Conservation (phyloP, 2,797 vertebrate genomes). For the Caiman crocodilus region DNA sequence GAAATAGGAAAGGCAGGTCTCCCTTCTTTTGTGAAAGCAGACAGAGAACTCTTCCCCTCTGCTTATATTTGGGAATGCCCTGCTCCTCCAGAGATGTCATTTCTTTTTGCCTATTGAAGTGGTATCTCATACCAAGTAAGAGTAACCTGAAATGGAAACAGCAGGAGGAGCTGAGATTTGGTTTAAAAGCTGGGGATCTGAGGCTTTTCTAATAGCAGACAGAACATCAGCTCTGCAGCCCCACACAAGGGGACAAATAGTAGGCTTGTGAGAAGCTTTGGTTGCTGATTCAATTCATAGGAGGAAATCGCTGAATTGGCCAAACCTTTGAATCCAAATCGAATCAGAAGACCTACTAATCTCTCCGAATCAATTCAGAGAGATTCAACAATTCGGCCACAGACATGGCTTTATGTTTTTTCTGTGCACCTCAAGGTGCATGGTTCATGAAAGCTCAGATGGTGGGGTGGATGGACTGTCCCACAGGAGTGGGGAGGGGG, state of each 20-base stretch:
- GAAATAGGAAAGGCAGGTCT: background rate
- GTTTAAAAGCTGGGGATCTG: too few species aligned
- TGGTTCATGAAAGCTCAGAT: too few species aligned
- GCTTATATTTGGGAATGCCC: background rate
- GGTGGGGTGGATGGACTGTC: too few species aligned
- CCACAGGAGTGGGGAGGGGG: too few species aligned
- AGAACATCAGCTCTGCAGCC: too few species aligned
- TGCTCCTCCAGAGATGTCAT: background rate
- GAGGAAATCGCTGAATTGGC: too few species aligned
- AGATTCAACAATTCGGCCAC: background rate
- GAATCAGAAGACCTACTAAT: background rate
- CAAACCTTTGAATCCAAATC: background rate
- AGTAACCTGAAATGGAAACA: background rate
- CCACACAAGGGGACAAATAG: too few species aligned
- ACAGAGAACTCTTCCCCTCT: background rate
- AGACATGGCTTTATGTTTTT: too few species aligned
- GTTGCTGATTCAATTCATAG: too few species aligned
- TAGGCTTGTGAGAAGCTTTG: too few species aligned
- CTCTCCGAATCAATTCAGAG: fast-evolving
- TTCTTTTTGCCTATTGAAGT: fast-evolving
- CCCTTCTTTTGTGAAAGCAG: background rate
- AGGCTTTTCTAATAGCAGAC: too few species aligned
- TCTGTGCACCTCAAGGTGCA: too few species aligned
- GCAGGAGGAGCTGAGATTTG: background rate
- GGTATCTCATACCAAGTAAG: fast-evolving